Conservation (phyloP, 2,888 invertebrate genomes). For the Pantelozetes paolii region DNA sequence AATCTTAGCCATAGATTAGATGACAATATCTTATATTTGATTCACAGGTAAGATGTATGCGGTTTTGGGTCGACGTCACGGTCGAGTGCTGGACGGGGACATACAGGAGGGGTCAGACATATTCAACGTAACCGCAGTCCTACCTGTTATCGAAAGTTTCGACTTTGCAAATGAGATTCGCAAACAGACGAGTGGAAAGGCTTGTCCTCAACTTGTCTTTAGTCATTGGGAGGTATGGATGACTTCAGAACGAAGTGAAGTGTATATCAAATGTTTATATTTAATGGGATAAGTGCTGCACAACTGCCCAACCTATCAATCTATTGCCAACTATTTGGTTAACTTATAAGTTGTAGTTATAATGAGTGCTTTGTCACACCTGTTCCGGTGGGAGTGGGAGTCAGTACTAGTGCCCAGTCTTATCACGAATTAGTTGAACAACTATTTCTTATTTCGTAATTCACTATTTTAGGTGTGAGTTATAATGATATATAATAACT, state of each 20-base stretch:
- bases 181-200: constrained; percentile 91
- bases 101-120: constrained; percentile 75
- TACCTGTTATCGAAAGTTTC: constrained; percentile 96
- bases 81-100: constrained; percentile 82
- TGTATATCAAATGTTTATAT: constrained; percentile 28
- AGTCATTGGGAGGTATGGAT: constrained; percentile 91
- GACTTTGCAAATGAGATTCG: constrained; percentile 89
- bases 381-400: constrained; percentile 35
- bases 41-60: constrained; percentile 75
- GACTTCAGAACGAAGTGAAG: not conserved
- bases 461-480: constrained; percentile 28
- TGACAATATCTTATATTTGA: not conserved
- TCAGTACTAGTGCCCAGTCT: not conserved
- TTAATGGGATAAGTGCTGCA: constrained; percentile 29
- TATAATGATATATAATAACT: constrained; percentile 32
- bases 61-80: constrained; percentile 78
- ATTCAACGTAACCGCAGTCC: constrained; percentile 78
- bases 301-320: not conserved
- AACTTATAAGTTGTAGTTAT: constrained; percentile 4
- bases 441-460: constrained; percentile 24
- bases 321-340: constrained; percentile 17
- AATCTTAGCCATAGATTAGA: no score
- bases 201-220: constrained; percentile 89
- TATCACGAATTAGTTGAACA: constrained; percentile 11
- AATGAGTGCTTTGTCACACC: constrained; percentile 29